Percentiles rank a stretch among this genome's conserved stretches.
Conservation (phyloP, 1,140 invertebrate species). For the Oscheius sp. region DNA sequence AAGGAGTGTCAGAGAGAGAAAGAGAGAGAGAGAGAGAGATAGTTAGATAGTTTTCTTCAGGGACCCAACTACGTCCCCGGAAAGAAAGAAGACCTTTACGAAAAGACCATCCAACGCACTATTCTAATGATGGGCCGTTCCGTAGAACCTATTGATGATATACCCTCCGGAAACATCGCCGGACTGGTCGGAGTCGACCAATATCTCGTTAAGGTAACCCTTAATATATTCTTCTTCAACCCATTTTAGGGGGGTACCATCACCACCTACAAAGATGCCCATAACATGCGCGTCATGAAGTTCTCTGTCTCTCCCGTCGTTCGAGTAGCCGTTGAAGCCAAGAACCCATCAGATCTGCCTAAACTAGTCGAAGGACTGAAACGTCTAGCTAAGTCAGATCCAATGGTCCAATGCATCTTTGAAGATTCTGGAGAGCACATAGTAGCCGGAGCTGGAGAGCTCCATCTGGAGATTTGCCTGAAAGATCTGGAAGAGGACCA, state of each 20-base stretch:
- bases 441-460: constrained; percentile 96
- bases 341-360: constrained; percentile 96
- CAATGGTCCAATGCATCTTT: constrained; percentile 98
- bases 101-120: constrained; percentile 88
- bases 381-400: constrained; percentile 97
- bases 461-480: constrained; percentile 98
- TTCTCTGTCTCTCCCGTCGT: constrained; percentile 99
- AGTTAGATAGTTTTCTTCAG: no score
- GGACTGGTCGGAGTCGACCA: constrained; percentile 99
- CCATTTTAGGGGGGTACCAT: constrained; percentile 84
- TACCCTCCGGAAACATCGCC: constrained; percentile 98
- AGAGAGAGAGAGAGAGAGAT: no score
- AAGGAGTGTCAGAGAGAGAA: no score
- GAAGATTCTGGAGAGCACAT: constrained; percentile 99
- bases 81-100: constrained; percentile 97
- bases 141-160: constrained; percentile 97
- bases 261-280: constrained; percentile 95
- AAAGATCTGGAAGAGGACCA: constrained; percentile 99
- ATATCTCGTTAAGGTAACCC: constrained; percentile 81
- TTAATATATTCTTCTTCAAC: background rate
- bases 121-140: constrained; percentile 99
- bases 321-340: constrained; percentile 96
- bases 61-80: constrained; percentile 94
- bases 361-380: constrained; percentile 73
- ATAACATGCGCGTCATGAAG: constrained; percentile 84